A percentile compares a stretch with the other conserved stretches of the same genome.
These are phyloP conservation scores for Anseranas semipalmata DNA, from an alignment of 2,113 vertebrate species.

Conservation along the genomic window DNA sequence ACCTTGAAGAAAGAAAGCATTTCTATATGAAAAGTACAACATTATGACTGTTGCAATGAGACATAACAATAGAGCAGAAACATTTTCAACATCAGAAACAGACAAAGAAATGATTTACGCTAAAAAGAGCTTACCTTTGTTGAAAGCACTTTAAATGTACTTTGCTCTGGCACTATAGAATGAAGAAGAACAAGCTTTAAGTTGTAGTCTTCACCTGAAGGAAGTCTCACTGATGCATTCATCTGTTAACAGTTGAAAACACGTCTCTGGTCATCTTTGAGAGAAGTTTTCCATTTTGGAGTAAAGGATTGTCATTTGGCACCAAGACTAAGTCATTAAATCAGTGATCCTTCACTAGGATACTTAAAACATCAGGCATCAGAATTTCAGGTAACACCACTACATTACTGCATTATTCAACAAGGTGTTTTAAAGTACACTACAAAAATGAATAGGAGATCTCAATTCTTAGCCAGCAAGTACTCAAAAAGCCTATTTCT, in stretches of 20 bases:
- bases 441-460: slow-evolving; percentile 7
- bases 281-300: neutral
- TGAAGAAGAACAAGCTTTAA: slow-evolving; percentile 87
- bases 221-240: slow-evolving; percentile 81
- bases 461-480: neutral
- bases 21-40: neutral
- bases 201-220: slow-evolving; percentile 85
- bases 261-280: neutral
- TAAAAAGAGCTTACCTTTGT: slow-evolving; percentile 86
- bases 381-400: neutral
- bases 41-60: neutral
- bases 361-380: neutral
- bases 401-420: neutral
- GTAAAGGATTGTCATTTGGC: neutral
- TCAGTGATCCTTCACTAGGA: slow-evolving; percentile 21
- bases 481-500: slow-evolving; percentile 1
- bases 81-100: neutral
- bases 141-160: slow-evolving; percentile 91
- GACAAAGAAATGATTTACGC: neutral
- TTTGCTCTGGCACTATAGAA: slow-evolving; percentile 87
- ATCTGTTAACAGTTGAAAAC: slow-evolving; percentile 79
- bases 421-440: neutral
- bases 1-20: neutral
- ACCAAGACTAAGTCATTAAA: neutral
- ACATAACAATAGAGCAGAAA: slow-evolving; percentile 26